Percentiles rank a stretch among this genome's conserved stretches.
phyloP scores from a whole-genome alignment of 2,113 vertebrate species.

The Pseudonaja textilis region DNA sequence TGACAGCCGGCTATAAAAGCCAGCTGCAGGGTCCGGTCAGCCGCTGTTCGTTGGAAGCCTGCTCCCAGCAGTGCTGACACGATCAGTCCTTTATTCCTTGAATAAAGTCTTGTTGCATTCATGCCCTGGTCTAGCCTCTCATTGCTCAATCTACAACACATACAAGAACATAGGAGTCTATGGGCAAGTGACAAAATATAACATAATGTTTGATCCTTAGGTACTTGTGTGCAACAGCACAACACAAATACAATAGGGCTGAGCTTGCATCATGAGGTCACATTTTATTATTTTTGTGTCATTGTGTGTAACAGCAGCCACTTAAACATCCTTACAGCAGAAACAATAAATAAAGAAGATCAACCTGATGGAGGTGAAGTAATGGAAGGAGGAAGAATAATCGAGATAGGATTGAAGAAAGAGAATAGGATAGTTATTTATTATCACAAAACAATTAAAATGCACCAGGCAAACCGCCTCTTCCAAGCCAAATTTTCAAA shows the following conservation, averaged over 20 bases:
- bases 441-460: background rate
- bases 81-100: too few species aligned
- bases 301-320: background rate
- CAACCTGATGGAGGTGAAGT: background rate
- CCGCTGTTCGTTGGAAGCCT: too few species aligned
- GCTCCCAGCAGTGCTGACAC: too few species aligned
- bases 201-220: background rate
- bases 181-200: background rate
- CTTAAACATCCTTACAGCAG: background rate
- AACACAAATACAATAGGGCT: background rate
- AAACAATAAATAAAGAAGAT: background rate
- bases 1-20: too few species aligned
- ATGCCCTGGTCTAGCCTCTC: too few species aligned
- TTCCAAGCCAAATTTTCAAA: background rate
- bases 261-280: background rate
- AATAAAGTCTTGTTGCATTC: too few species aligned
- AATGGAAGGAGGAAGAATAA: background rate
- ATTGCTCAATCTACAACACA: too few species aligned
- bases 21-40: too few species aligned
- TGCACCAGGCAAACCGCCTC: background rate
- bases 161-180: background rate
- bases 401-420: background rate
- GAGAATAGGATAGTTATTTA: background rate
- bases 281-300: background rate
- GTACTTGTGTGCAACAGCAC: background rate